Conservation (phyloP, 2,113 vertebrate genomes). For the Zootoca vivipara region DNA sequence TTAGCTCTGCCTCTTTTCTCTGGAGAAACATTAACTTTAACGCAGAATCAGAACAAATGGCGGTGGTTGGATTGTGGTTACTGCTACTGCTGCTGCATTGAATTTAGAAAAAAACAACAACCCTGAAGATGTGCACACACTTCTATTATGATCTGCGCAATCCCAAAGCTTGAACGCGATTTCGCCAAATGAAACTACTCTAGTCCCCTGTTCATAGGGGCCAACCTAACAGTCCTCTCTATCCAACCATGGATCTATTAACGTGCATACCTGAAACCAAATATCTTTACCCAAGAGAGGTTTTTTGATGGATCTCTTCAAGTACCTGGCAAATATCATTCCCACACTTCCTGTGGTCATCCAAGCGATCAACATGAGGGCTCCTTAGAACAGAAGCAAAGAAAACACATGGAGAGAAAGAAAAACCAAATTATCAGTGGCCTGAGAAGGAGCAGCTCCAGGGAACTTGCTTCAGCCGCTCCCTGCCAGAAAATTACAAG, state of each 20-base stretch:
- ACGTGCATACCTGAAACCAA: slow-evolving; percentile 78
- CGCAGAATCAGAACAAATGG: too few relatives aligned
- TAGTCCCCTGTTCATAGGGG: neutral
- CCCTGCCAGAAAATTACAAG: too few relatives aligned
- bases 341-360: slow-evolving; percentile 79
- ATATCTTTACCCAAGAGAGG: slow-evolving; percentile 67
- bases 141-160: neutral
- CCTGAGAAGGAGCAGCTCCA: too few relatives aligned
- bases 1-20: too few relatives aligned
- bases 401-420: neutral
- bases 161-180: neutral
- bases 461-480: too few relatives aligned
- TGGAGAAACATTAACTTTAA: too few relatives aligned
- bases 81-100: neutral
- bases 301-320: slow-evolving; percentile 54
- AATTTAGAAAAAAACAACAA: neutral
- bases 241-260: neutral
- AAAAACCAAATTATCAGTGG: too few relatives aligned
- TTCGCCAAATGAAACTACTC: neutral
- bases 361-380: slow-evolving; percentile 82
- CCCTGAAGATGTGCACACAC: neutral
- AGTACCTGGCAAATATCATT: slow-evolving; percentile 78
- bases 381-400: slow-evolving; percentile 63
- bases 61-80: too few relatives aligned
- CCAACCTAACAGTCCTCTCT: neutral